Evolutionary conservation across 2,113 vertebrate genomes (phyloP).

Genomic region (Ailurus styani): DNA sequence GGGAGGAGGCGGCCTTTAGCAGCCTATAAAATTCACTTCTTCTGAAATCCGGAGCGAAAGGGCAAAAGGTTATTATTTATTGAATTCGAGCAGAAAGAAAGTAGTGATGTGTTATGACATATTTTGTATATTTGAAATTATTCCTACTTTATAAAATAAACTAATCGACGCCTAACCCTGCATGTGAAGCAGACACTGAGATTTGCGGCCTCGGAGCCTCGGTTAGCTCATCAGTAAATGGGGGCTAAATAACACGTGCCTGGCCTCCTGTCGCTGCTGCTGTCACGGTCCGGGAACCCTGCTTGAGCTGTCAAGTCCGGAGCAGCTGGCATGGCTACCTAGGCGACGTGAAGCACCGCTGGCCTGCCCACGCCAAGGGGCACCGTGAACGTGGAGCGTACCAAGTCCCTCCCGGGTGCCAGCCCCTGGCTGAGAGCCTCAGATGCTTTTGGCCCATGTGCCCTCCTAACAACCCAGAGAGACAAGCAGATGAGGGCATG

Average conservation of each 20-base stretch:
- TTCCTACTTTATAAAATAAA: background rate
- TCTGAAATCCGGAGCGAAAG: background rate
- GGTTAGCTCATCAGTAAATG: background rate
- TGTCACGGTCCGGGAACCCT: background rate
- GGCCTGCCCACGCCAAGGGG: background rate
- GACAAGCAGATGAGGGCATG: rapidly evolving
- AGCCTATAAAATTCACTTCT: background rate
- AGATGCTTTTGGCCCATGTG: background rate
- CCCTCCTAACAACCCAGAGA: background rate
- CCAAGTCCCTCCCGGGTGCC: rapidly evolving
- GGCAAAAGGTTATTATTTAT: background rate
- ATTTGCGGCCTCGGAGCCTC: background rate
- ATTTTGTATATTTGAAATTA: background rate
- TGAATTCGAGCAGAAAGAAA: background rate
- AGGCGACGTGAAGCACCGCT: too few relatives aligned
- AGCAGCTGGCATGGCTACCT: rapidly evolving
- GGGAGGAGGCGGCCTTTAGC: background rate
- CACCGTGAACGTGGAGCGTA: background rate
- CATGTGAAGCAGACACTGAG: background rate
- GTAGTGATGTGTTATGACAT: background rate
- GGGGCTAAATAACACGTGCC: background rate
- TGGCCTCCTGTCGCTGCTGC: background rate
- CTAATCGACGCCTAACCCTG: background rate
- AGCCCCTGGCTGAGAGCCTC: background rate
- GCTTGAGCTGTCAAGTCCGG: background rate